Evolutionary conservation across 2,113 vertebrate species (phyloP).

Genomic region (Heterotis niloticus): DNA sequence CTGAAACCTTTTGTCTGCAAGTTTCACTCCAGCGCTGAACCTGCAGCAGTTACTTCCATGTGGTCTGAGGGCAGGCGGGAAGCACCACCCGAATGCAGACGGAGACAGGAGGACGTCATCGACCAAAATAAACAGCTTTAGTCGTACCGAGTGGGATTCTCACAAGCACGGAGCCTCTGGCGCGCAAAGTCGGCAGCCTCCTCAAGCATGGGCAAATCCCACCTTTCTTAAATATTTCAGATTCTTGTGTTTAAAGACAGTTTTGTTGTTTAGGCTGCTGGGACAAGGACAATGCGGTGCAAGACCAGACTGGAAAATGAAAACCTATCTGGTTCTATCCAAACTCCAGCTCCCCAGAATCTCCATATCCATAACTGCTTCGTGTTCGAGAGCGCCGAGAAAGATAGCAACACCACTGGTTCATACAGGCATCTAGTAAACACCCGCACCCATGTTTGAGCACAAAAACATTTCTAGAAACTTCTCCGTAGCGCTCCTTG

Average conservation of each 20-base stretch:
- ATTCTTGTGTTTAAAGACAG: slow-evolving; percentile 43
- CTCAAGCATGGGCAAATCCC: slow-evolving; percentile 35
- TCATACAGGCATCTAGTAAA: too few species aligned
- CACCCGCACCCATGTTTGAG: too few species aligned
- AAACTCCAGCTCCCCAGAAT: slow-evolving; percentile 24
- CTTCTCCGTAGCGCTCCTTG: too few species aligned
- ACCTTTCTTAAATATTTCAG: slow-evolving; percentile 47
- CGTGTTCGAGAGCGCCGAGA: neutral
- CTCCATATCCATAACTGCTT: neutral
- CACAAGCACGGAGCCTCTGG: neutral
- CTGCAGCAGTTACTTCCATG: too few species aligned
- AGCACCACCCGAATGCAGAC: too few species aligned
- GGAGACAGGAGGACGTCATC: neutral
- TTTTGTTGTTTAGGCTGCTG: slow-evolving; percentile 49
- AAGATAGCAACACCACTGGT: neutral
- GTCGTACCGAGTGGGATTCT: neutral
- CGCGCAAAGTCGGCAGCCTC: too few species aligned
- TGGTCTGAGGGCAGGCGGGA: too few species aligned
- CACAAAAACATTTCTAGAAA: too few species aligned
- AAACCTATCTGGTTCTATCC: slow-evolving; percentile 34
- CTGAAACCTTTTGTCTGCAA: too few species aligned
- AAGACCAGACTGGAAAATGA: slow-evolving; percentile 48
- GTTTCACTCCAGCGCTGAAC: too few species aligned
- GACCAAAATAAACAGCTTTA: neutral
- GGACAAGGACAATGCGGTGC: slow-evolving; percentile 40